Evolutionary conservation across 2,888 invertebrate species (phyloP).

Genomic region (Palloptera scutellata): DNA sequence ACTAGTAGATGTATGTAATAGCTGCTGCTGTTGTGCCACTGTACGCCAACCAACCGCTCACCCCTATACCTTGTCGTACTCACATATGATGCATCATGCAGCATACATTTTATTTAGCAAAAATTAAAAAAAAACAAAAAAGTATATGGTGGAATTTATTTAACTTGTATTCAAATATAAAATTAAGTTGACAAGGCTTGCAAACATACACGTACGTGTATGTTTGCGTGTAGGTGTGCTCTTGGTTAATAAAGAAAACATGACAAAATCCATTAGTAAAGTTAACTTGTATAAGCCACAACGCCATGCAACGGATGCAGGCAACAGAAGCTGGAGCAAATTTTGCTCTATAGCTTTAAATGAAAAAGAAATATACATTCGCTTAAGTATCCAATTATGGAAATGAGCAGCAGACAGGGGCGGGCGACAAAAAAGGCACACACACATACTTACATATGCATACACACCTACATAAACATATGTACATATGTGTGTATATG

Average conservation of each 20-base stretch:
- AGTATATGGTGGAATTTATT: neutral
- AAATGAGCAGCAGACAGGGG: constrained; percentile 36
- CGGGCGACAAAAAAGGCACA: neutral
- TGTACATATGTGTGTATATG: no score
- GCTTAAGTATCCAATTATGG: constrained; percentile 42
- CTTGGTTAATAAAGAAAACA: constrained; percentile 41
- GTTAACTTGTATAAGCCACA: neutral
- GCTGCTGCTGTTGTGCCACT: constrained; percentile 5
- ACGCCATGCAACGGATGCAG: neutral
- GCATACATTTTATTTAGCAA: no score
- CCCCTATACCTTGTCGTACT: no score
- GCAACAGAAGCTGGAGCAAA: neutral
- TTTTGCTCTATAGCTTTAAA: constrained; percentile 26
- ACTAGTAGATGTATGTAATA: neutral
- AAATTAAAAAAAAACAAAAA: neutral
- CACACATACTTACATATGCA: neutral
- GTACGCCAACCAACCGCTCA: no score
- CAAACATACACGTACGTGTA: neutral
- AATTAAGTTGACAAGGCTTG: constrained; percentile 11
- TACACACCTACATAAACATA: neutral
- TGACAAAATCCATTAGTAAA: constrained; percentile 20
- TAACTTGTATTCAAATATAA: neutral
- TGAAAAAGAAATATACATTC: constrained; percentile 33
- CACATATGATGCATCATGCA: no score
- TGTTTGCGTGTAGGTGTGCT: constrained; percentile 23